A percentile compares a stretch with the other conserved stretches of the same genome.
Conservation (phyloP, 1,140 invertebrate genomes). For the Diuraphis noxia region DNA sequence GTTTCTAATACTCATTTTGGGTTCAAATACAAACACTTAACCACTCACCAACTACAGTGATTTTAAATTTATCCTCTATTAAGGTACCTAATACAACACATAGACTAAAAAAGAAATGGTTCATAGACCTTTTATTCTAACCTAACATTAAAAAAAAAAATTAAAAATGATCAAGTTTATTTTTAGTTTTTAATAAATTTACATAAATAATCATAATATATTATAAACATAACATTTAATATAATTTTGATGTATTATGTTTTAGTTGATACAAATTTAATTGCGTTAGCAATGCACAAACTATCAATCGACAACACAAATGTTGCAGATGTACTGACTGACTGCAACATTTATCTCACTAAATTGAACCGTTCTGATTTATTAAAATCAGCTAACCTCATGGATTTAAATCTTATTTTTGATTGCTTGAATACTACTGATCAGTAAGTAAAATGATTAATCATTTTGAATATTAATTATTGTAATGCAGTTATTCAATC, state of each 20-base stretch:
- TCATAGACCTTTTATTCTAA: too few species aligned
- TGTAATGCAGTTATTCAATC: not conserved
- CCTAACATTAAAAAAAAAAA: too few species aligned
- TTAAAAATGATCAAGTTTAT: not conserved
- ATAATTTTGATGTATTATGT: not conserved
- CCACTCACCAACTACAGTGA: too few species aligned
- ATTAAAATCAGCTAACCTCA: not conserved
- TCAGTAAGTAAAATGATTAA: conserved; percentile 11
- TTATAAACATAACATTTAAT: not conserved
- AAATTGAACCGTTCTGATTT: not conserved
- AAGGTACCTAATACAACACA: too few species aligned
- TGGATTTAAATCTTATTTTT: conserved; percentile 47
- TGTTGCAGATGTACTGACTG: not conserved
- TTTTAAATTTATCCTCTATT: too few species aligned
- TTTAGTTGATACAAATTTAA: conserved; percentile 20
- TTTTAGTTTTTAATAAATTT: not conserved
- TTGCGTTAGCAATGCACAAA: conserved; percentile 36
- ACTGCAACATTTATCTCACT: conserved; percentile 38
- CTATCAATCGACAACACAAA: conserved; percentile 8
- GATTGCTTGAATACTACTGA: conserved; percentile 51
- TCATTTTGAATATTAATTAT: not conserved
- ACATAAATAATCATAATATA: not conserved
- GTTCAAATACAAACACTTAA: too few species aligned
- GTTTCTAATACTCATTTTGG: too few species aligned
- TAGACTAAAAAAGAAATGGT: too few species aligned